A percentile compares a stretch with the other conserved stretches of the same genome.
Conservation (phyloP, 2,797 vertebrate genomes). For the Melanotaenia parkinsoni region DNA sequence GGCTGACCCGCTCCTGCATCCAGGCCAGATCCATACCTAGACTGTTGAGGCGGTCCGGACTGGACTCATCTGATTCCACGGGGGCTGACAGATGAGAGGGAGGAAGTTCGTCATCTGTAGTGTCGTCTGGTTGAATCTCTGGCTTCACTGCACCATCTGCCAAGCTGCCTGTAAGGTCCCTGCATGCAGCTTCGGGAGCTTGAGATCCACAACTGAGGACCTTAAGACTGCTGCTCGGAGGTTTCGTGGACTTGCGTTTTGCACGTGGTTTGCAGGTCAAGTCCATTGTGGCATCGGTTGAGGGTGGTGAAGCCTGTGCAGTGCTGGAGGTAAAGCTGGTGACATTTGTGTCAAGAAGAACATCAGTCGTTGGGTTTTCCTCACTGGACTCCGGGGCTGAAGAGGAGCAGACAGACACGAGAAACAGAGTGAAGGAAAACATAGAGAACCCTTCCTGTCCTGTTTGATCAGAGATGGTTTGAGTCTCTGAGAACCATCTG, state of each 20-base stretch:
- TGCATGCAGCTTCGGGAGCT: background rate
- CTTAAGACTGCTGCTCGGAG: constrained; percentile 7
- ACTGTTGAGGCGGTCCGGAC: constrained; percentile 61
- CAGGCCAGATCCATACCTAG: constrained; percentile 74
- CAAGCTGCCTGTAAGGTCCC: constrained; percentile 36
- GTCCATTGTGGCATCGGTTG: constrained; percentile 65
- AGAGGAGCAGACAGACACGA: background rate
- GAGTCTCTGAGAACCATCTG: no score
- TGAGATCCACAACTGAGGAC: background rate
- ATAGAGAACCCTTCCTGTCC: no score
- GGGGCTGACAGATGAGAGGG: constrained; percentile 42
- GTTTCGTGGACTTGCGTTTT: constrained; percentile 50
- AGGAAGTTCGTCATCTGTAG: constrained; percentile 39
- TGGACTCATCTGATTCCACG: constrained; percentile 50
- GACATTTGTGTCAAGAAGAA: constrained; percentile 22
- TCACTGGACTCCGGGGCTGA: constrained; percentile 55
- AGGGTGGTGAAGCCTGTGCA: constrained; percentile 27
- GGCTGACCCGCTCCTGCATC: constrained; percentile 78
- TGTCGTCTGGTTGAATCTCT: constrained; percentile 49
- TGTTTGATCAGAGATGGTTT: no score
- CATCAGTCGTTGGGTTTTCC: constrained; percentile 41
- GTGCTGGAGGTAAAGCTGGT: constrained; percentile 19
- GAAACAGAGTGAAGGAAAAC: background rate
- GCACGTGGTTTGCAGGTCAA: constrained; percentile 60
- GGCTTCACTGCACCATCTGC: constrained; percentile 58